phyloP scores from a whole-genome alignment of 1,140 invertebrate species.

The Caenorhabditis inopinata region DNA sequence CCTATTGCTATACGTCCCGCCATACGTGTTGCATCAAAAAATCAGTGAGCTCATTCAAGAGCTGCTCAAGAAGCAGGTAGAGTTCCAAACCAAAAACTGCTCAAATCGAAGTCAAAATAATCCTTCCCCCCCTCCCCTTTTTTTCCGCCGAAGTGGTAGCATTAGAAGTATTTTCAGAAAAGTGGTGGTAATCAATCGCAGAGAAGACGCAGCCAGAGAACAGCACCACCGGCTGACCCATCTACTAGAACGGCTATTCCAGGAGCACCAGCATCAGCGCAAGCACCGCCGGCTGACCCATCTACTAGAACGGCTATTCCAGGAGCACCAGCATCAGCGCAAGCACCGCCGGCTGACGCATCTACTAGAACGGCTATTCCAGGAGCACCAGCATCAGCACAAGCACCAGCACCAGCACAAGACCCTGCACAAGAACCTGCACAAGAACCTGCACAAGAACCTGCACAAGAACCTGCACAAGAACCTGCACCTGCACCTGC shows the following conservation, averaged over 20 bases:
- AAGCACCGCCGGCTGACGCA: neutral
- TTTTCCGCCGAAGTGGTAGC: too few relatives aligned
- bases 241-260: neutral
- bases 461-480: neutral
- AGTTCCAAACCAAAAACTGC: neutral
- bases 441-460: neutral
- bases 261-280: neutral
- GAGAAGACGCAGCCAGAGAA: neutral
- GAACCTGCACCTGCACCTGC: neutral
- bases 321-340: too few relatives aligned
- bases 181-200: neutral
- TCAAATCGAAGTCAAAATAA: too few relatives aligned
- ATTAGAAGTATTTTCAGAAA: neutral
- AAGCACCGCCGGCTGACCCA: neutral
- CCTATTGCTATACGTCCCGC: neutral
- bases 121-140: too few relatives aligned
- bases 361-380: neutral
- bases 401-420: neutral
- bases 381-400: neutral
- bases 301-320: too few relatives aligned
- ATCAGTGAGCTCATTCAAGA: neutral
- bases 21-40: neutral
- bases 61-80: neutral
- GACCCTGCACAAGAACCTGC: neutral
- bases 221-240: neutral